These are phyloP conservation scores for Amphimedon queenslandica DNA, from an alignment of 37 sponge, comb jelly and placozoan species.

Conservation along the genomic window DNA sequence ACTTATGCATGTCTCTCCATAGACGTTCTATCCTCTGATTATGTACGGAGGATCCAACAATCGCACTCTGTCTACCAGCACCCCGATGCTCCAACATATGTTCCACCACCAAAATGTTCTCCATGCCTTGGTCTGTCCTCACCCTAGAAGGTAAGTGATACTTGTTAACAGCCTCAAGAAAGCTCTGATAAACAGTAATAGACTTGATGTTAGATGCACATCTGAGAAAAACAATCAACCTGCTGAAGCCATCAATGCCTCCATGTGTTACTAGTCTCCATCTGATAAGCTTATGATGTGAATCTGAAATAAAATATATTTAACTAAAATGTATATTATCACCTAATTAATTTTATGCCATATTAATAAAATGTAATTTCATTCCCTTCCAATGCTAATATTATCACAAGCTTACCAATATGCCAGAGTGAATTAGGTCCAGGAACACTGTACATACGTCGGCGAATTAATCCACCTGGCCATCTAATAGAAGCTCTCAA, in stretches of 20 bases:
- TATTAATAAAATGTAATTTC: no score
- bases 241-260: slow-evolving; percentile 24
- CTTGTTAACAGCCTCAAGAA: slow-evolving; percentile 8
- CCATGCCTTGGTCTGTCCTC: slow-evolving; percentile 35
- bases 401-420: slow-evolving; percentile 14
- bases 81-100: slow-evolving; percentile 39
- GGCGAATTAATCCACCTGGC: slow-evolving; percentile 5
- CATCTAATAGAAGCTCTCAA: slow-evolving; percentile 8
- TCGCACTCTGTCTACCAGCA: slow-evolving; percentile 21
- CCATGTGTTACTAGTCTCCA: neutral
- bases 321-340: no score
- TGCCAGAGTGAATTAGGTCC: no score
- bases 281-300: neutral
- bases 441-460: no score
- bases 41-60: slow-evolving; percentile 16
- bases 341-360: slow-evolving; percentile 16
- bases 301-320: no score
- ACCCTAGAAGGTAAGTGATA: no score
- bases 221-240: slow-evolving; percentile 17
- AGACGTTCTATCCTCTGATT: no score
- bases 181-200: slow-evolving; percentile 13
- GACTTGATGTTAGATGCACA: slow-evolving; percentile 20
- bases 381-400: no score
- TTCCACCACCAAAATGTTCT: slow-evolving; percentile 29
- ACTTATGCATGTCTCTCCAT: no score